phyloP scores from a whole-genome alignment of 2,113 vertebrate species.

The Neopipo cinnamomea region DNA sequence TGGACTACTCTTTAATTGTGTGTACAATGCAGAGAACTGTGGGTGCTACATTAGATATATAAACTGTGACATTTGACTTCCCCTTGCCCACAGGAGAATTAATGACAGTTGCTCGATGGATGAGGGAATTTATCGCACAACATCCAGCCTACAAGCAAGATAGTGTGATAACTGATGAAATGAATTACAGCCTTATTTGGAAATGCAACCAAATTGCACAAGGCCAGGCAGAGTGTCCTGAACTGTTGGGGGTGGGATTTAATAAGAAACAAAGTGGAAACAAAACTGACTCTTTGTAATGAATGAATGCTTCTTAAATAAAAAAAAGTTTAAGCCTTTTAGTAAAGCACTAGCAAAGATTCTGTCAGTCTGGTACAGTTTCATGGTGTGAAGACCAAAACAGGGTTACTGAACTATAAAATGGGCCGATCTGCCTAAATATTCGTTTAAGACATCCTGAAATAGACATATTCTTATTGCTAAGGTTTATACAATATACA shows the following conservation, averaged over 20 bases:
- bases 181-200: constrained; percentile 90
- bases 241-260: constrained; percentile 86
- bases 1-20: too few species aligned
- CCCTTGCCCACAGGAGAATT: constrained; percentile 82
- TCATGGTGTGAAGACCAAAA: constrained; percentile 78
- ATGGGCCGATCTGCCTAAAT: constrained; percentile 65
- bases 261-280: constrained; percentile 81
- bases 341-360: neutral
- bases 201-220: constrained; percentile 89
- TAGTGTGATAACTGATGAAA: constrained; percentile 90
- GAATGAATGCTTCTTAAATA: neutral
- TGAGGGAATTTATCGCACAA: constrained; percentile 89
- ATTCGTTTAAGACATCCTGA: constrained; percentile 62
- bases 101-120: constrained; percentile 97
- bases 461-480: constrained; percentile 70
- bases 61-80: neutral
- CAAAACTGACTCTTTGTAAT: constrained; percentile 29
- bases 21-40: too few species aligned
- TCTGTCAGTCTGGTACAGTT: constrained; percentile 34
- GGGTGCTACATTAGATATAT: neutral
- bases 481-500: constrained; percentile 78
- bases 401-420: constrained; percentile 54
- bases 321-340: neutral
- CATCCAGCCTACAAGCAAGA: constrained; percentile 95
- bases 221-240: constrained; percentile 86